Base-by-base conservation (phyloP, 2,113 vertebrate genomes). In the Rhinolophus ferrumequinum region DNA sequence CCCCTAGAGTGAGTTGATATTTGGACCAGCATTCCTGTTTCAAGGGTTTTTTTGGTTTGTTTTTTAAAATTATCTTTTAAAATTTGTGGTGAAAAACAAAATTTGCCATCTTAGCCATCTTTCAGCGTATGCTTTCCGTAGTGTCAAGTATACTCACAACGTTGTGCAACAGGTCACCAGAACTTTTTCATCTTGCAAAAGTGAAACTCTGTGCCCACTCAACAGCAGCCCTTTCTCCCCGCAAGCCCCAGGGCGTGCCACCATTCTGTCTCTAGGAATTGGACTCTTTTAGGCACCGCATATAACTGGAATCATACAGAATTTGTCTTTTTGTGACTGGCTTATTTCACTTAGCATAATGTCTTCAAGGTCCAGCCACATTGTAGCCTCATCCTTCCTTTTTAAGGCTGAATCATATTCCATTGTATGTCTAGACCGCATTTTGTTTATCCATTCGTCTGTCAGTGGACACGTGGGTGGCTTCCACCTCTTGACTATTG, bases 401-500 rank as follows among this genome's bases (percentile, higher is more conserved):
- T 64, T 28, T 15, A 22, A 88, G 85, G 56, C 54, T 54, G 62
- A 26, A 21, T 73, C 35, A 2, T 28, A 41, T 15, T n/a, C 16
- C 85, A 0, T 19, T 13, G 7, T 33, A 6, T 6, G 21, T 8
- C 0, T 2, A 21, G 24, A 52, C 14, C 6, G 15, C 8, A 0
- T 38, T 58, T 50, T 50, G 60, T 38, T 44, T 64, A 44, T 28
- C 26, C 5, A 0, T n/a, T 87, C 28, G 8, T 41, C 6, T 16
- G 10, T 26, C 30, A 4, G 11, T 13, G 21, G 33, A 35, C 30
- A 6, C 38, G n/a, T 9, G 21, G 41, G 33, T 69, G 38, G 22
- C 72, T 38, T 83, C 22, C 4, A 26, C n/a, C 12, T 72, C 77
- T 80, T 44, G 44, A 21, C 64, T 30, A 0, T 8, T 33, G 58